phyloP scores from a whole-genome alignment of 1,140 invertebrate genomes.

The Maconellicoccus hirsutus region DNA sequence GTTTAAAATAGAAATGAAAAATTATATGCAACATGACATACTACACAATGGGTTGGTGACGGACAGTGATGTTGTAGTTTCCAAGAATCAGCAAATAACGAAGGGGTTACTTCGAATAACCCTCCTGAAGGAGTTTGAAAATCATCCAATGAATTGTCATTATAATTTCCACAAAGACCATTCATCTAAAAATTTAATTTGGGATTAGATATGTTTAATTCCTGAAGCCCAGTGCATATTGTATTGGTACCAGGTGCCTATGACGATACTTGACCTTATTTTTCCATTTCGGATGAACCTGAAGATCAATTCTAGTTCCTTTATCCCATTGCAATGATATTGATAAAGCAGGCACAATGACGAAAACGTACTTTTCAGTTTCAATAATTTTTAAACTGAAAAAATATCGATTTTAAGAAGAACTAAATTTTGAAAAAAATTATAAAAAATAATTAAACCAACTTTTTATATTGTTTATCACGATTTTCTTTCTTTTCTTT shows the following conservation, averaged over 20 bases:
- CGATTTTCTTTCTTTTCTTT: background rate
- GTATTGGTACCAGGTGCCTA: too few species aligned
- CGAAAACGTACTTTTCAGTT: conserved; percentile 61
- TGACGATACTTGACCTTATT: conserved; percentile 41
- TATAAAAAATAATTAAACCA: too few species aligned
- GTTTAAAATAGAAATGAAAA: too few species aligned
- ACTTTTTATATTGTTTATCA: too few species aligned
- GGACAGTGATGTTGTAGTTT: conserved; percentile 65
- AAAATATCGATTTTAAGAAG: background rate
- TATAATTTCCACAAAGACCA: conserved; percentile 85
- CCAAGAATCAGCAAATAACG: conserved; percentile 78
- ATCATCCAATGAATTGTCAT: conserved; percentile 66
- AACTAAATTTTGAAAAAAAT: too few species aligned
- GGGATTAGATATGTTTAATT: background rate
- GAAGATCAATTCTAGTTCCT: conserved; percentile 67
- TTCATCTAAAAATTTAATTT: conserved; percentile 42
- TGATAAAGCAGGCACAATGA: conserved; percentile 63
- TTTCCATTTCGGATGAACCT: conserved; percentile 59
- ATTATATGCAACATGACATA: too few species aligned
- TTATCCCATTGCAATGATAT: conserved; percentile 76
- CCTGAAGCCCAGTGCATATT: background rate
- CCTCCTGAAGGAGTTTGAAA: conserved; percentile 69
- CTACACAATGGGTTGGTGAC: conserved; percentile 36
- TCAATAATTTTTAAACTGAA: conserved; percentile 41
- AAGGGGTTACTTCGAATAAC: conserved; percentile 52